Conservation (phyloP, 2,888 invertebrate genomes). For the Helobdella robusta region DNA sequence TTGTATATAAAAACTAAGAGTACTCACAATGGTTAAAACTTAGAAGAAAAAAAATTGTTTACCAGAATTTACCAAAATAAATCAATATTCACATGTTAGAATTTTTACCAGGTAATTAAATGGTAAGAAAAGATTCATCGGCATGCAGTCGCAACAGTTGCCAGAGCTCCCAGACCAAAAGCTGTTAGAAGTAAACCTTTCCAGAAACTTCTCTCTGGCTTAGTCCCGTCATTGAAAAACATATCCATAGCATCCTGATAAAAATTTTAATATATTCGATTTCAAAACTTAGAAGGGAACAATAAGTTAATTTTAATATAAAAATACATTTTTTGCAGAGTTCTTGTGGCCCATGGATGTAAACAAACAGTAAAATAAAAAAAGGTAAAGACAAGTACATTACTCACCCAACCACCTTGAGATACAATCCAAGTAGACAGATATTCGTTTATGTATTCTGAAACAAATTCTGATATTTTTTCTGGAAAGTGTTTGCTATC, state of each 20-base stretch:
- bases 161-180: constrained; percentile 45
- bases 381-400: not conserved
- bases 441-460: constrained; percentile 44
- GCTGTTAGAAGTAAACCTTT: constrained; percentile 44
- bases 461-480: constrained; percentile 38
- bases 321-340: too few relatives aligned
- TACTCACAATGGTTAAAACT: too few relatives aligned
- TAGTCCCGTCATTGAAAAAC: constrained; percentile 44
- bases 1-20: too few relatives aligned
- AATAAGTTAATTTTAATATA: not conserved
- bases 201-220: constrained; percentile 44
- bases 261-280: constrained; percentile 23
- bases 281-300: not conserved
- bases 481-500: constrained; percentile 10
- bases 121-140: constrained; percentile 6
- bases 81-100: too few relatives aligned
- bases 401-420: constrained; percentile 47
- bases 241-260: constrained; percentile 44
- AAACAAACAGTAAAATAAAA: not conserved
- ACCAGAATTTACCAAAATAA: too few relatives aligned
- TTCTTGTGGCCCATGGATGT: not conserved
- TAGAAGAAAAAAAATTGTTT: too few relatives aligned
- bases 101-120: too few relatives aligned
- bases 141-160: constrained; percentile 39
- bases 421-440: constrained; percentile 44